Conservation (phyloP, 2,113 vertebrate genomes). For the Isichthys henryi region DNA sequence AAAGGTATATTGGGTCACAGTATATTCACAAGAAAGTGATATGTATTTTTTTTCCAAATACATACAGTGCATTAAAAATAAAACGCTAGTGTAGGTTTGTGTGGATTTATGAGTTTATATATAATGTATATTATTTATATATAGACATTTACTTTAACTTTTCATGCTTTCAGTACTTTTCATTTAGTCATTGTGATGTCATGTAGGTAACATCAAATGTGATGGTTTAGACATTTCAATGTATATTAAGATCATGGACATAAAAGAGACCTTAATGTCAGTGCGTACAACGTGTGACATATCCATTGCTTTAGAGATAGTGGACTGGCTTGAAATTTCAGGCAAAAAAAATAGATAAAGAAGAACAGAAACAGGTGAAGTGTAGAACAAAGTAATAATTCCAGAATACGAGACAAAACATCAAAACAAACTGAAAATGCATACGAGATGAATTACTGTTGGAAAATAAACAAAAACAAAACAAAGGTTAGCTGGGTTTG, state of each 20-base stretch:
- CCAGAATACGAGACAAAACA: neutral
- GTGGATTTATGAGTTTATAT: neutral
- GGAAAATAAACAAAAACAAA: neutral
- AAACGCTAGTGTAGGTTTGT: neutral
- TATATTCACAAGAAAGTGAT: neutral
- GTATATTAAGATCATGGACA: neutral
- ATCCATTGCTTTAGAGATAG: neutral
- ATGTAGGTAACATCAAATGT: neutral
- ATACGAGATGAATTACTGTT: neutral
- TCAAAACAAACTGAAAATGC: neutral
- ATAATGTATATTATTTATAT: neutral
- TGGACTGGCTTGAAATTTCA: neutral
- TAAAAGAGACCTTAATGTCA: neutral
- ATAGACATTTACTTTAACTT: neutral
- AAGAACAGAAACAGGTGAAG: neutral
- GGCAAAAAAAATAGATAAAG: neutral
- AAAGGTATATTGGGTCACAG: neutral
- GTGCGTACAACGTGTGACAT: neutral
- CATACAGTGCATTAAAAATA: neutral
- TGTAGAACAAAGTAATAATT: neutral
- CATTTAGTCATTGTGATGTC: neutral
- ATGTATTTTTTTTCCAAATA: neutral
- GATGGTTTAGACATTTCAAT: neutral
- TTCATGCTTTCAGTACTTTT: neutral
- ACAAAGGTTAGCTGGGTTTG: neutral